Evolutionary conservation across 2,888 invertebrate species (phyloP).

Genomic region (Ditylenchus weischeri): DNA sequence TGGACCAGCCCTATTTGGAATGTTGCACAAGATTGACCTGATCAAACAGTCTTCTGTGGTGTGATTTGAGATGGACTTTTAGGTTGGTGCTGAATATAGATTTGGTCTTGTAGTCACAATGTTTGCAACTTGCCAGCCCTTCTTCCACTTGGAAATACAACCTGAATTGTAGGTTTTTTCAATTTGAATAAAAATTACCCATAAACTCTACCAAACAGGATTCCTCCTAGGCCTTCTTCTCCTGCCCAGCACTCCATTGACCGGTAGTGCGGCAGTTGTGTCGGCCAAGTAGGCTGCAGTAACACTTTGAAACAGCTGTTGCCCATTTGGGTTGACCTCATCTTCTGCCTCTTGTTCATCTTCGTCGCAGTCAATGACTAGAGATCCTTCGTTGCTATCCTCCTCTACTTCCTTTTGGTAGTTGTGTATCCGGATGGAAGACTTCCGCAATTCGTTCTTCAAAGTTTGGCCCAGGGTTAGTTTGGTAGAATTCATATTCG

Average conservation of each 20-base stretch:
- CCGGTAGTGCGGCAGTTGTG: no score
- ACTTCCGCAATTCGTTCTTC: slow-evolving; percentile 5
- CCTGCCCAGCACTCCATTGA: no score
- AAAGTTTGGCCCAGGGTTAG: slow-evolving; percentile 12
- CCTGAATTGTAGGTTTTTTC: no score
- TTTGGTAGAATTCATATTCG: neutral
- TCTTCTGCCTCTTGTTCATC: no score
- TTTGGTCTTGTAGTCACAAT: slow-evolving; percentile 51
- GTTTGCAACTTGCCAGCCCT: slow-evolving; percentile 37
- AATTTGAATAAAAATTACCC: no score
- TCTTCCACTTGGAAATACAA: slow-evolving; percentile 17
- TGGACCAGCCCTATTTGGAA: no score
- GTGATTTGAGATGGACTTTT: slow-evolving; percentile 52
- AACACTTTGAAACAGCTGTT: no score
- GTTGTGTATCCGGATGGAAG: neutral
- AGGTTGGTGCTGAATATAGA: slow-evolving; percentile 54
- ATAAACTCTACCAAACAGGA: no score
- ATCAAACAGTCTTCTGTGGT: slow-evolving; percentile 49
- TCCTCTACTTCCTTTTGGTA: neutral
- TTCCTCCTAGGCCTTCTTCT: no score
- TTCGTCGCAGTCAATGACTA: no score
- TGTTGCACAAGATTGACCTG: slow-evolving; percentile 33
- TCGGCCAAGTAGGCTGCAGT: no score
- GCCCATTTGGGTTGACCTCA: no score
- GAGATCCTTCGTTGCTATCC: slow-evolving; percentile 21